Base-by-base conservation (phyloP, 2,888 invertebrate species). In the Aromia moschata region DNA sequence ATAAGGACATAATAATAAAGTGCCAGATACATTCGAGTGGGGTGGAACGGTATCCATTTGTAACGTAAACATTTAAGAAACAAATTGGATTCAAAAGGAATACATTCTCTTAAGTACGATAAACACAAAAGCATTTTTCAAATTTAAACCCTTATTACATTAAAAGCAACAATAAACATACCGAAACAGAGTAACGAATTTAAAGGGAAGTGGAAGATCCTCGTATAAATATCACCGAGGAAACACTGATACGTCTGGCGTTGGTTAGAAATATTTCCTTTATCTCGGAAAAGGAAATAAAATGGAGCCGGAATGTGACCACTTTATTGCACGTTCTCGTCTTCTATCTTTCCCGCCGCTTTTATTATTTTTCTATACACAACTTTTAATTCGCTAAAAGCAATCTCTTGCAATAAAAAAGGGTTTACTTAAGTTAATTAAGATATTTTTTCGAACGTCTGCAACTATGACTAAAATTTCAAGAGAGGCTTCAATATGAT, bases 131-230 rank as follows among this genome's bases (percentile, higher is more conserved):
- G 56, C 37, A 43, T 43, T 38, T 36, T 43, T 56, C 38, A 41
- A 49, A 49, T 49, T 49, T 43, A 33, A 49, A 56, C 25, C 36
- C 56, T 37, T 56, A 43, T 56, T 56, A 56, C 37, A 49, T 56
- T 56, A 56, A 56, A 56, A 56, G 47, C 47, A 49, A 56, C 49
- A 49, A 56, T 56, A 56, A 56, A 43, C 56, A 31, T 45, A 45
- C 40, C 54, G 41, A 43, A 49, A 49, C 36, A 36, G 43, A 47
- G 47, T 25, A 20, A 36, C 38, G 47, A 56, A 46, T 56, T 41
- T 17, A 31, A 40, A 49, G 40, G 43, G 56, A 47, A 47, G 33
- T 49, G 43, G 36, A 43, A 49, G 37, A 49, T 33, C 49, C 14
- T 43, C 36, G 33, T 47, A 56, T 56, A 56, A 56, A 56, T 43